A percentile compares a stretch with the other conserved stretches of the same genome.
phyloP scores from a whole-genome alignment of 2,113 vertebrate species.

The Mormoops blainvillei region DNA sequence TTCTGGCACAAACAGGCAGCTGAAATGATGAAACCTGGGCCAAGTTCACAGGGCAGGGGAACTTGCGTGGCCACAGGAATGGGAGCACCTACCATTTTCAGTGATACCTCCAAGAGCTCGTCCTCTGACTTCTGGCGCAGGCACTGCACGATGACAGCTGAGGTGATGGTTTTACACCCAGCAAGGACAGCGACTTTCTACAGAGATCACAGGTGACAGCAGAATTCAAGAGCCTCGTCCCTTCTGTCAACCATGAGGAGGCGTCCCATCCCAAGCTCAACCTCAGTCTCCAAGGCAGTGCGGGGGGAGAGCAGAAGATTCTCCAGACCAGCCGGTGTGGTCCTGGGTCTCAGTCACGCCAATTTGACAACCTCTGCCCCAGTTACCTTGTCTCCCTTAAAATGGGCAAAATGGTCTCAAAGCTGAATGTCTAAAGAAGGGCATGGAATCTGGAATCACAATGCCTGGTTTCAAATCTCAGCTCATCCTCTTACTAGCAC shows the following conservation, averaged over 20 bases:
- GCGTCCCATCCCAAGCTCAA: accelerated
- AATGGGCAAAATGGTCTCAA: not conserved
- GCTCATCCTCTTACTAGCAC: not conserved
- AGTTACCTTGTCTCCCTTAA: not conserved
- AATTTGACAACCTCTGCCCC: accelerated
- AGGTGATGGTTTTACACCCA: conserved; percentile 55
- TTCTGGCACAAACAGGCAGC: too few species aligned
- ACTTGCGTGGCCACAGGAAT: accelerated
- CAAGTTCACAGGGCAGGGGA: accelerated
- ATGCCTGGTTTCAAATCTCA: not conserved
- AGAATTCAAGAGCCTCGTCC: not conserved
- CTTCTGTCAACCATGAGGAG: accelerated
- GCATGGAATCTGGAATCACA: not conserved
- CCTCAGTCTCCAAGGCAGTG: too few species aligned
- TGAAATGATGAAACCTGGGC: not conserved
- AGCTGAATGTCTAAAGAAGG: not conserved
- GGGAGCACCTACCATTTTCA: conserved; percentile 16
- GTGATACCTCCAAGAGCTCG: not conserved
- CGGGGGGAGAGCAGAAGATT: not conserved
- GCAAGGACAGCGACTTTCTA: conserved; percentile 39
- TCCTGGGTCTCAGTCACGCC: accelerated
- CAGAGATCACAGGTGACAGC: not conserved
- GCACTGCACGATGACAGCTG: conserved; percentile 54
- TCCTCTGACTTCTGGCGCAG: conserved; percentile 64
- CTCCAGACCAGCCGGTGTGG: not conserved